phyloP scores from a whole-genome alignment of 2,797 vertebrate species.

The Scyliorhinus canicula region DNA sequence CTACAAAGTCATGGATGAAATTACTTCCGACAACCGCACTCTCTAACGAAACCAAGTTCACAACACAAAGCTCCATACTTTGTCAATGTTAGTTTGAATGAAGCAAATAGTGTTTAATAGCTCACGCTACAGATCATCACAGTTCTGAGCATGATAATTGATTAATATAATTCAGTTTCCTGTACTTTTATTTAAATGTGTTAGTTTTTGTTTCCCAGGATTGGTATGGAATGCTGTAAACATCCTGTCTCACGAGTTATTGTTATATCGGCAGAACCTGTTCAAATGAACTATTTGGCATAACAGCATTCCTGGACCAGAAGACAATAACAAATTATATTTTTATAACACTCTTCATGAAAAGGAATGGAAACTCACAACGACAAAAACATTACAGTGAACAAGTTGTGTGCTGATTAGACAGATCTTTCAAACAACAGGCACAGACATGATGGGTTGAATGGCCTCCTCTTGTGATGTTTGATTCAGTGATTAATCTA shows the following conservation, averaged over 20 bases:
- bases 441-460: neutral
- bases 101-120: neutral
- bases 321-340: neutral
- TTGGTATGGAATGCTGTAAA: no score
- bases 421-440: neutral
- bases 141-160: neutral
- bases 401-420: neutral
- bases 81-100: neutral
- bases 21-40: neutral
- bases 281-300: neutral
- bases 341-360: neutral
- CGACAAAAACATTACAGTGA: neutral
- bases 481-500: neutral
- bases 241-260: neutral
- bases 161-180: neutral
- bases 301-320: neutral
- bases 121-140: neutral
- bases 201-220: neutral
- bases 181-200: neutral
- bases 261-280: neutral
- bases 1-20: neutral
- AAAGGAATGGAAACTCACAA: neutral
- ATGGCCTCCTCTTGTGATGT: neutral
- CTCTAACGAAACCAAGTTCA: neutral
- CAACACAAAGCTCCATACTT: neutral